A percentile compares a stretch with the other conserved stretches of the same genome.
phyloP scores from a whole-genome alignment of 2,888 invertebrate species.

The Platycnemis pennipes region DNA sequence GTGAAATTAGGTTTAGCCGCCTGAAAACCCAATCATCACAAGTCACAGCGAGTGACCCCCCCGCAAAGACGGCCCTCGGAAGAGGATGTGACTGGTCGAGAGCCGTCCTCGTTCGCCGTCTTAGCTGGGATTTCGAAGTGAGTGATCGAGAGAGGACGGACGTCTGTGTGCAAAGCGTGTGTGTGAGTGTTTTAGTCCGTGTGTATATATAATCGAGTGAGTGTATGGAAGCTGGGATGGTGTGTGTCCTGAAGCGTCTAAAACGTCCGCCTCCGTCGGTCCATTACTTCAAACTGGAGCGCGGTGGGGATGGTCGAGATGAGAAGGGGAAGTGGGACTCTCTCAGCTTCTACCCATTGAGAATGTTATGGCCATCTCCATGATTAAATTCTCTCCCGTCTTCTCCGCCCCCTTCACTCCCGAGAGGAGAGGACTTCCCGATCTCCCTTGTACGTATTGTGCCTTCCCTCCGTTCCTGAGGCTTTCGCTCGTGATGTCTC shows the following conservation, averaged over 20 bases:
- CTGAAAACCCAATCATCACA: slow-evolving; percentile 23
- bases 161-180: neutral
- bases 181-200: too few species aligned
- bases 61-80: neutral
- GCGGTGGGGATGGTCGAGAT: neutral
- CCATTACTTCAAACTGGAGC: neutral
- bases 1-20: slow-evolving; percentile 62
- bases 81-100: slow-evolving; percentile 13
- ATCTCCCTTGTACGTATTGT: neutral
- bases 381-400: slow-evolving; percentile 49
- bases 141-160: neutral
- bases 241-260: slow-evolving; percentile 26
- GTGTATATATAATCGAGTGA: neutral
- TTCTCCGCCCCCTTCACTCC: neutral
- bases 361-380: slow-evolving; percentile 34
- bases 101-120: neutral
- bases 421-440: neutral
- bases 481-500: neutral
- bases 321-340: neutral
- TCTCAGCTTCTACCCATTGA: neutral
- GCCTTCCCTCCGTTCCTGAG: neutral
- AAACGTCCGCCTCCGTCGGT: neutral
- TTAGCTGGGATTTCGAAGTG: neutral
- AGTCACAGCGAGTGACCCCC: slow-evolving; percentile 40
- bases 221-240: neutral